Conservation (phyloP, 1,140 invertebrate genomes). For the Monochamus saltuarius region DNA sequence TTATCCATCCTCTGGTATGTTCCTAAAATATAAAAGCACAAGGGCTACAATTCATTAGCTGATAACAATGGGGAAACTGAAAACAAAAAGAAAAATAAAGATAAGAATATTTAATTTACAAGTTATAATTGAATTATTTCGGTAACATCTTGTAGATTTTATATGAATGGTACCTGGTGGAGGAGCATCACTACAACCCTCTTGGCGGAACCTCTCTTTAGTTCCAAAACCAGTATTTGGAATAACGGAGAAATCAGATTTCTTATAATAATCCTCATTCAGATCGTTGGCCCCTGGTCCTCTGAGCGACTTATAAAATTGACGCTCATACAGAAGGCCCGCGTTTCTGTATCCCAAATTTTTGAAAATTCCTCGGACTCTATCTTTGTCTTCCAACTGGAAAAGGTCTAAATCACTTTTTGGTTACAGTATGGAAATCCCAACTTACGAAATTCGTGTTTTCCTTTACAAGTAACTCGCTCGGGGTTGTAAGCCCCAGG, state of each 20-base stretch:
- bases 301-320: slow-evolving; percentile 30
- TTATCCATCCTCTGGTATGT: slow-evolving; percentile 8
- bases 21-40: slow-evolving; percentile 8
- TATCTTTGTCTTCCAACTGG: slow-evolving; percentile 39
- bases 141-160: no score
- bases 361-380: slow-evolving; percentile 43
- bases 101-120: no score
- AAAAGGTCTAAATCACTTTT: slow-evolving; percentile 12
- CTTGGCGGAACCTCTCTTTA: slow-evolving; percentile 25
- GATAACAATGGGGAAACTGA: no score
- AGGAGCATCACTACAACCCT: slow-evolving; percentile 20
- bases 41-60: not conserved
- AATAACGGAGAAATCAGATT: slow-evolving; percentile 16
- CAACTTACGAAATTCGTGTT: slow-evolving; percentile 24
- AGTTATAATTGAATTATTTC: no score
- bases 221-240: slow-evolving; percentile 36
- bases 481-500: slow-evolving; percentile 37
- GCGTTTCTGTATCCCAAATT: slow-evolving; percentile 41
- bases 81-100: no score
- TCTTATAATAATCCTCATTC: slow-evolving; percentile 29
- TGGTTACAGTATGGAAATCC: not conserved
- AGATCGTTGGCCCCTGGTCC: slow-evolving; percentile 45
- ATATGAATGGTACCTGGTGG: slow-evolving; percentile 40
- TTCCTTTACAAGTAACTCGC: slow-evolving; percentile 22
- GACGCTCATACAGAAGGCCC: slow-evolving; percentile 33